These are phyloP conservation scores for Harpagifer antarcticus DNA, from an alignment of 2,797 vertebrate genomes.

Conservation along the genomic window DNA sequence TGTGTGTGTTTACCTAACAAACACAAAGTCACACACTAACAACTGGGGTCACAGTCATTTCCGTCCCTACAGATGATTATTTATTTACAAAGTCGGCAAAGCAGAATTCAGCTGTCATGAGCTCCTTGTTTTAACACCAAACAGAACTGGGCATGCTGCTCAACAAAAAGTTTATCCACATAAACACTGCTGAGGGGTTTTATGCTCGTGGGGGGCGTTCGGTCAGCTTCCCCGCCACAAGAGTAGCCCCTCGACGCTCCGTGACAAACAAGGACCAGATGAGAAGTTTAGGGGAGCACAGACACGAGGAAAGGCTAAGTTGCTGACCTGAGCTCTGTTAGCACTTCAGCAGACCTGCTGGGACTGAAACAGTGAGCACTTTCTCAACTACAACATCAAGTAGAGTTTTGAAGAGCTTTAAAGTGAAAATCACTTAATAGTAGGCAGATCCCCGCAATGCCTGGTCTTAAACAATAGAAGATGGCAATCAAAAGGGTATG, in stretches of 20 bases:
- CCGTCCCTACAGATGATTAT: slow-evolving; percentile 49
- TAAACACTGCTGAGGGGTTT: slow-evolving; percentile 28
- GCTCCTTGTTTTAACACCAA: slow-evolving; percentile 50
- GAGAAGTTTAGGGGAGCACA: slow-evolving; percentile 46
- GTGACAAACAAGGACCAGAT: slow-evolving; percentile 77
- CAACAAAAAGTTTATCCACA: slow-evolving; percentile 17
- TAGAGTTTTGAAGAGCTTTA: slow-evolving; percentile 8
- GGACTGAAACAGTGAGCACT: slow-evolving; percentile 11
- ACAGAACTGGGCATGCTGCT: slow-evolving; percentile 22
- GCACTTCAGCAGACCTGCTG: slow-evolving; percentile 40
- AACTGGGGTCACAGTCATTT: slow-evolving; percentile 45
- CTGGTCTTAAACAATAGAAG: neutral
- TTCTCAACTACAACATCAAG: slow-evolving; percentile 22
- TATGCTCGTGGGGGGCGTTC: slow-evolving; percentile 26
- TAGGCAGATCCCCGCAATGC: neutral
- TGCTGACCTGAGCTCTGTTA: slow-evolving; percentile 43
- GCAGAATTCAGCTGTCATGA: slow-evolving; percentile 46
- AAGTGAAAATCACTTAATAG: slow-evolving; percentile 16
- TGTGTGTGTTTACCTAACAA: slow-evolving; percentile 2
- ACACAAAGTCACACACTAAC: neutral
- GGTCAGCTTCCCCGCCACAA: slow-evolving; percentile 41
- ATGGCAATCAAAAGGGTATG: neutral
- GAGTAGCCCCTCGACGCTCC: slow-evolving; percentile 52
- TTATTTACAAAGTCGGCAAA: slow-evolving; percentile 56
- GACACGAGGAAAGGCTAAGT: slow-evolving; percentile 10